Conservation (phyloP, 2,888 invertebrate species). For the Tenthredo distinguenda region DNA sequence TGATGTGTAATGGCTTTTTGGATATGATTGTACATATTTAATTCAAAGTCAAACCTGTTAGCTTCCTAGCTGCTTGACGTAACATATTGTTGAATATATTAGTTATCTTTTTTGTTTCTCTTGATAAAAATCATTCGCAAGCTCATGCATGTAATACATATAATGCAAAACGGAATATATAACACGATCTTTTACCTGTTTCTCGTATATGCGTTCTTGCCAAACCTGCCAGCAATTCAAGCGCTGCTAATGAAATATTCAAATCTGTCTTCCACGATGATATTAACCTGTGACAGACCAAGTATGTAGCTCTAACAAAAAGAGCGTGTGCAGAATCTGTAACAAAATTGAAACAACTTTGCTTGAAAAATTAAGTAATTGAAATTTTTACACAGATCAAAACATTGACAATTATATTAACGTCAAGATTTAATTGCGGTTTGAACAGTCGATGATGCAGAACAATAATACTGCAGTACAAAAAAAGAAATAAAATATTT, state of each 20-base stretch:
- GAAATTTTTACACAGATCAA: not conserved
- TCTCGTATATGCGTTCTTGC: constrained; percentile 94
- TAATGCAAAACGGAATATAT: constrained; percentile 53
- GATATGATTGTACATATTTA: constrained; percentile 9
- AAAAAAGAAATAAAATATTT: constrained; percentile 68
- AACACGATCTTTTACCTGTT: constrained; percentile 83
- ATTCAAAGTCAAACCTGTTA: constrained; percentile 77
- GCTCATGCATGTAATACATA: not conserved
- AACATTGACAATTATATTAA: not conserved
- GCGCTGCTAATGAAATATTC: constrained; percentile 94
- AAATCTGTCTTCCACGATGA: constrained; percentile 98
- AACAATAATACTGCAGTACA: constrained; percentile 54
- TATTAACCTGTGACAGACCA: constrained; percentile 96
- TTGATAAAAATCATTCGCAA: constrained; percentile 48
- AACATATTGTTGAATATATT: constrained; percentile 59
- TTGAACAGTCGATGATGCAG: constrained; percentile 7
- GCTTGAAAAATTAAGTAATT: constrained; percentile 32
- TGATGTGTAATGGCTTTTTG: not conserved
- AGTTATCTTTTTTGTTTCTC: not conserved
- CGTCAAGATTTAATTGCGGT: constrained; percentile 16
- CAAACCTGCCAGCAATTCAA: constrained; percentile 94
- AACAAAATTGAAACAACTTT: constrained; percentile 60
- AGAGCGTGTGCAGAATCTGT: constrained; percentile 92
- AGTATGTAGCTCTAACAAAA: constrained; percentile 94
- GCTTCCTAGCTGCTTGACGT: constrained; percentile 79